Percentiles rank a stretch among this genome's conserved stretches.
These are phyloP conservation scores for Macroglossus sobrinus DNA, from an alignment of 2,113 vertebrate genomes.

Conservation along the genomic window DNA sequence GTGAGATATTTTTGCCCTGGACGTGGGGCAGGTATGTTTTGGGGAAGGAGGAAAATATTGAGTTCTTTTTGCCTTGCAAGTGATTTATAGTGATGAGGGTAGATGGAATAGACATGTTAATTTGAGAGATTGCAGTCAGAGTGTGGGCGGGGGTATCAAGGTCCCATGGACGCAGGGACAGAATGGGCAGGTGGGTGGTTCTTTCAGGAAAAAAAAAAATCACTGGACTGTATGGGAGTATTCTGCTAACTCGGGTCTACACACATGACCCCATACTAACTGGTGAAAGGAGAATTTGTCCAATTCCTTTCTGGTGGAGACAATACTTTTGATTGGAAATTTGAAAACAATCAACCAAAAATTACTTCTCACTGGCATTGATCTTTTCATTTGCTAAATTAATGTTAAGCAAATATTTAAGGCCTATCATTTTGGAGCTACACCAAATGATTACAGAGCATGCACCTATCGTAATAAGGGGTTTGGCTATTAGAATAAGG, in stretches of 20 bases:
- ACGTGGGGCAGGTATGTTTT: background rate
- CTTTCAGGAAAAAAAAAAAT: background rate
- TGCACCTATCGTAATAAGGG: background rate
- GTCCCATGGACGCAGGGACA: background rate
- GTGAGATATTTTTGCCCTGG: background rate
- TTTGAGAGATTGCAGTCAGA: background rate
- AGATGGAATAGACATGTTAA: background rate
- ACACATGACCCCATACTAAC: background rate
- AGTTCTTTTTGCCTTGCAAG: background rate
- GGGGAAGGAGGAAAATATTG: rapidly evolving
- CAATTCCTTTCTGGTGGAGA: background rate
- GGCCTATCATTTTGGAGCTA: background rate
- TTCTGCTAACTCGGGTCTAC: background rate
- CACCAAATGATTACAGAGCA: background rate
- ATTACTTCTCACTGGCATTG: background rate
- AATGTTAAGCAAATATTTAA: background rate
- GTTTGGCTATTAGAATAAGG: background rate
- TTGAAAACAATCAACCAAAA: background rate
- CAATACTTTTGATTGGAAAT: background rate
- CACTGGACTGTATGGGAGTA: background rate
- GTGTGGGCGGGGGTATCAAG: background rate
- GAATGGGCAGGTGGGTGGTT: background rate
- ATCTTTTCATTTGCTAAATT: background rate
- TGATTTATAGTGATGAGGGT: background rate
- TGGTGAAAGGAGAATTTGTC: background rate